These are phyloP conservation scores for Hephaestus fuliginosus DNA, from an alignment of 2,797 vertebrate species.

Conservation along the genomic window DNA sequence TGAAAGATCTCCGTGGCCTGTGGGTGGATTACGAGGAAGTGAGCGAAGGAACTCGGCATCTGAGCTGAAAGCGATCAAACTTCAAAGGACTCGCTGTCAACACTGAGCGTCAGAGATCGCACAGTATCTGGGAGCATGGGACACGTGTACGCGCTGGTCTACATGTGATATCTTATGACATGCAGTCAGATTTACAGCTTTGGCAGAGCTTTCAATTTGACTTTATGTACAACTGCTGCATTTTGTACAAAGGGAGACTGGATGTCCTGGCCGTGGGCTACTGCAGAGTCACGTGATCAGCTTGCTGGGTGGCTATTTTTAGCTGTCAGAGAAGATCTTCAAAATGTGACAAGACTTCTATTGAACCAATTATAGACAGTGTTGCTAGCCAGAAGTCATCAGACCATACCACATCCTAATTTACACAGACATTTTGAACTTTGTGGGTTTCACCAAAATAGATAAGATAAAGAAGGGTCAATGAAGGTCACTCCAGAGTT, in stretches of 20 bases:
- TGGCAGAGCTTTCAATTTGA: background rate
- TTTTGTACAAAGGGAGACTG: background rate
- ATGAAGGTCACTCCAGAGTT: too few relatives aligned
- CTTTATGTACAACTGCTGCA: background rate
- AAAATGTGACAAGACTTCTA: background rate
- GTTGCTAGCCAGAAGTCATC: background rate
- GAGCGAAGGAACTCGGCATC: constrained; percentile 29
- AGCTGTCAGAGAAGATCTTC: background rate
- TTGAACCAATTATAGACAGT: background rate
- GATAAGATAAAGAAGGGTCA: background rate
- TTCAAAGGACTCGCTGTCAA: constrained; percentile 53
- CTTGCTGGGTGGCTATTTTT: constrained; percentile 6
- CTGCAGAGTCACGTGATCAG: background rate
- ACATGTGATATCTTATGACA: constrained; percentile 47
- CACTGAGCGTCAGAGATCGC: constrained; percentile 17
- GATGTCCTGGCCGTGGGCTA: background rate
- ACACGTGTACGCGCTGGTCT: constrained; percentile 15
- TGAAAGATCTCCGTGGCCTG: constrained; percentile 48
- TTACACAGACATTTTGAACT: constrained; percentile 11
- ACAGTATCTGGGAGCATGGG: constrained; percentile 3
- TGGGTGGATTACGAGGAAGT: constrained; percentile 66
- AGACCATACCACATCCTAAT: background rate
- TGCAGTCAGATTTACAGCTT: constrained; percentile 13
- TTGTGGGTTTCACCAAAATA: constrained; percentile 16
- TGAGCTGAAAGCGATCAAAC: constrained; percentile 53